A percentile compares a stretch with the other conserved stretches of the same genome.
These are phyloP conservation scores for Pantherophis alleghaniensis DNA, from an alignment of 2,797 vertebrate species.

Conservation along the genomic window DNA sequence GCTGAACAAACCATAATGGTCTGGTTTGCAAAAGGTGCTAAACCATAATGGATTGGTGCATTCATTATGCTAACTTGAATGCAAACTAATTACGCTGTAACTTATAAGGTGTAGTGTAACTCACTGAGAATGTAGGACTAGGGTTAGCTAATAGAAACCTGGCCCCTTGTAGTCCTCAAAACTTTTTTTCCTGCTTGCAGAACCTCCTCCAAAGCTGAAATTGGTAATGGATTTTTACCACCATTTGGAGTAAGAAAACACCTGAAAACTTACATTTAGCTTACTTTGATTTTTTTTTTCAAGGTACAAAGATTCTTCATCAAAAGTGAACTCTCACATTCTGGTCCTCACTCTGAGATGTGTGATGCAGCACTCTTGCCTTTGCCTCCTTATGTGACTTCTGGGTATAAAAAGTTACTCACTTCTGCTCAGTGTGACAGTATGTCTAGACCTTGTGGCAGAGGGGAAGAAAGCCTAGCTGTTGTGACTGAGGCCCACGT, in stretches of 20 bases:
- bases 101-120: background rate
- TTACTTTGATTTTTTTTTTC: background rate
- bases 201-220: background rate
- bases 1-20: background rate
- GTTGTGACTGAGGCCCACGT: no score
- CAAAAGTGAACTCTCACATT: background rate
- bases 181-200: background rate
- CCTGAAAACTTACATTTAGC: background rate
- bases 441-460: background rate
- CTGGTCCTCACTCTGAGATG: background rate
- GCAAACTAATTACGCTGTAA: background rate
- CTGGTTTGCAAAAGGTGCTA: background rate
- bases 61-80: background rate
- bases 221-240: background rate
- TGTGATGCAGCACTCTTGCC: background rate
- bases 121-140: background rate
- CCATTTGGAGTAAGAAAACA: background rate
- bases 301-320: background rate
- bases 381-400: background rate
- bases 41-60: background rate
- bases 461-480: background rate
- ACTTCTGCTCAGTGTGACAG: background rate
- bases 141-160: background rate
- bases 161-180: background rate
- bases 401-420: background rate